Conservation (phyloP, 1,140 invertebrate species). For the Aphidius ervi region DNA sequence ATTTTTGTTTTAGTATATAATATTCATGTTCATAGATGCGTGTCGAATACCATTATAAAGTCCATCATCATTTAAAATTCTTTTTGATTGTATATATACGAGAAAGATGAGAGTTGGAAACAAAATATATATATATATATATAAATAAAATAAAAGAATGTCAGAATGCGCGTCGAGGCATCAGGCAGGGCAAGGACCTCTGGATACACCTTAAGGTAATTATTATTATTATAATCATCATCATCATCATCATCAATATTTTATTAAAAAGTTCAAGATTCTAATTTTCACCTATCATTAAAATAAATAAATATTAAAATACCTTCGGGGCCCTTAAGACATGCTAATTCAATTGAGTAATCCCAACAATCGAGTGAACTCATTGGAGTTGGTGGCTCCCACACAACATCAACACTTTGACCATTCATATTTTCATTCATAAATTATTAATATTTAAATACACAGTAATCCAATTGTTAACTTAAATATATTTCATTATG, state of each 20-base stretch:
- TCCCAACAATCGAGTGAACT: constrained; percentile 77
- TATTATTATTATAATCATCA: neutral
- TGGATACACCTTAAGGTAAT: neutral
- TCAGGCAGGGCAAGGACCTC: constrained; percentile 18
- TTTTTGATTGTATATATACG: no score
- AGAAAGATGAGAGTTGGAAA: no score
- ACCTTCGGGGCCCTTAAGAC: constrained; percentile 70
- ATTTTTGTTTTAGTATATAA: no score
- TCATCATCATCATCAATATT: neutral
- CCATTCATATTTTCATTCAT: constrained; percentile 35
- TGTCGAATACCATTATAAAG: no score
- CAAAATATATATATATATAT: no score
- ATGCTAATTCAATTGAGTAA: constrained; percentile 75
- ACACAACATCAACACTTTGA: constrained; percentile 41
- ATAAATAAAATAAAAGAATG: no score
- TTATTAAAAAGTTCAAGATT: neutral
- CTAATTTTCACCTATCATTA: neutral
- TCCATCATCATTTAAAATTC: no score
- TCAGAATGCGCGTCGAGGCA: no score
- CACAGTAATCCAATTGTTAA: no score
- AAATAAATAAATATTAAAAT: constrained; percentile 22
- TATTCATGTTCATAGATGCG: no score
- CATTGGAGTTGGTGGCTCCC: constrained; percentile 49
- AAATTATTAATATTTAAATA: no score
- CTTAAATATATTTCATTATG: no score